Evolutionary conservation across 2,113 vertebrate genomes (phyloP), one percentile per base, ranked within the genome.

Genomic region (Caranx ignobilis): DNA sequence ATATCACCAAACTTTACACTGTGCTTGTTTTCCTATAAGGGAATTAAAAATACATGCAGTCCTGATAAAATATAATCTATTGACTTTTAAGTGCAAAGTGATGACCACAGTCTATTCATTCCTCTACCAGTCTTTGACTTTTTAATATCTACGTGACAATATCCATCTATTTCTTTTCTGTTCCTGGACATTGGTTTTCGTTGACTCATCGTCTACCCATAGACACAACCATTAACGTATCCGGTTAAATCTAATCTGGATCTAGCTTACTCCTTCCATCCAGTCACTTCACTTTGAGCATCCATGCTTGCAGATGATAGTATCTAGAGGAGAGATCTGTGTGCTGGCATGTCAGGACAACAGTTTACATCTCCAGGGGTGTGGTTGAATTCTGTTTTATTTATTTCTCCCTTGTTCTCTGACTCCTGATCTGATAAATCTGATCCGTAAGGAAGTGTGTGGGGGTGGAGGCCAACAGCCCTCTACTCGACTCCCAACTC

Each of bases 371-470:
- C 8, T 47, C 19, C 26, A 56, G 2, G 6, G 41, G 3, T 18
- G 35, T 21, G 26, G 11, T 10, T 62, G 11, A 12, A 6, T 6
- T 34, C 8, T 11, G 13, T 41, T 55, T 45, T 48, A 52, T 21
- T 70, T 0, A 45, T 41, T 48, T 32, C 10, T 52, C 21, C 0
- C 47, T 50, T 5, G n/a, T 39, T n/a, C 19, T 55, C 18, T 15
- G 5, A 21, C 18, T 66, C 64, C 37, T 56, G 48, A 64, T 71
- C 64, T 54, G 43, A 74, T 9, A 66, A 45, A 50, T 32, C 9
- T 34, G 56, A 26, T 26, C 26, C 26, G 52, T 7, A 35, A 70
- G 19, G 32, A 50, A n/a, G 32, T 41, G 10, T 52, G 15, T 66
- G 26, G 11, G 34, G 6, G n/a, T 2, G 45, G 52, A 35, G 64